Conservation (phyloP, 2,113 vertebrate genomes). For the Labrus mixtus region DNA sequence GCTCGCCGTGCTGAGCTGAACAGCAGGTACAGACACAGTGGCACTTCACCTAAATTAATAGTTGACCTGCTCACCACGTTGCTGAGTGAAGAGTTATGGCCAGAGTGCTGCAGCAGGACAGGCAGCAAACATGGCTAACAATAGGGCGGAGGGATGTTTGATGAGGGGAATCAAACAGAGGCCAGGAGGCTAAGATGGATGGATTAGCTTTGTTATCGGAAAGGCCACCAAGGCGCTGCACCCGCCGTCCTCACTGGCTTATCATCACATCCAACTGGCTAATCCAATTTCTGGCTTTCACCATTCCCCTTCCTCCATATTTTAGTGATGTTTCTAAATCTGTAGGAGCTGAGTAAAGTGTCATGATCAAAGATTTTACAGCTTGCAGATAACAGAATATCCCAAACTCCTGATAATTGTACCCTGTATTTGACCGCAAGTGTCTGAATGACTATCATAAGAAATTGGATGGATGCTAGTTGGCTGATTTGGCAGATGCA, state of each 20-base stretch:
- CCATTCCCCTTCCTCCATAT: constrained; percentile 32
- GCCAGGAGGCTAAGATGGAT: constrained; percentile 75
- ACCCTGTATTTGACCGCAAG: constrained; percentile 4
- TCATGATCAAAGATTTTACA: constrained; percentile 11
- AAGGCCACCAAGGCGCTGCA: constrained; percentile 55
- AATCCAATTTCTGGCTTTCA: constrained; percentile 61
- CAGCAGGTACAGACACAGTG: constrained; percentile 67
- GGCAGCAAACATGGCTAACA: constrained; percentile 69
- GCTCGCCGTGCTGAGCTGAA: constrained; percentile 50
- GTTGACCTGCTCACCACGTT: constrained; percentile 61
- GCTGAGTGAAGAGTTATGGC: constrained; percentile 71
- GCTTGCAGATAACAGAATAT: background rate
- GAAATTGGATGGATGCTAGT: background rate
- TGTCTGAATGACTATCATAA: background rate
- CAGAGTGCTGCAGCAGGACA: constrained; percentile 53
- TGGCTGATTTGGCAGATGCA: background rate
- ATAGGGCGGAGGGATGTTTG: constrained; percentile 68
- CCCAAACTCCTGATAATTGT: background rate
- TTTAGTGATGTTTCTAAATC: constrained; percentile 36
- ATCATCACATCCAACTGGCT: constrained; percentile 66
- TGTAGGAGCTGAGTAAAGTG: constrained; percentile 17
- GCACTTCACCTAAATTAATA: constrained; percentile 79
- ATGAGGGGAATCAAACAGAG: constrained; percentile 75
- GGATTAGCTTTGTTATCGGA: constrained; percentile 73
- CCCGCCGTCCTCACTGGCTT: constrained; percentile 50